A percentile compares a stretch with the other conserved stretches of the same genome.
Evolutionary conservation across 2,888 invertebrate genomes (phyloP).

Genomic region (Perdita meconis): DNA sequence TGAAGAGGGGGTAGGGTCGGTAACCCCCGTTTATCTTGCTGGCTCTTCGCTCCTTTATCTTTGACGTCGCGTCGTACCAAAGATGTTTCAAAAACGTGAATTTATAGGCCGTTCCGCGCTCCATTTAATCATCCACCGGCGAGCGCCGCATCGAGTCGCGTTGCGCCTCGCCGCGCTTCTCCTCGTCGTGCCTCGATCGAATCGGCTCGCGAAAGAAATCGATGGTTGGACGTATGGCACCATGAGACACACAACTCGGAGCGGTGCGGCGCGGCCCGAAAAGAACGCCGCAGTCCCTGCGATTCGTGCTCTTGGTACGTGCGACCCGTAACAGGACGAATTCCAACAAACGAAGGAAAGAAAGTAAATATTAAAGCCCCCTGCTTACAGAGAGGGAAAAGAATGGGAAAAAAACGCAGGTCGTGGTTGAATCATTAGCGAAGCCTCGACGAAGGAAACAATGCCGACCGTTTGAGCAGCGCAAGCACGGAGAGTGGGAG

Average conservation of each 20-base stretch:
- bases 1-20: constrained; percentile 70
- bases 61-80: constrained; percentile 58
- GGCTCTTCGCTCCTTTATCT: constrained; percentile 64
- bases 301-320: background rate
- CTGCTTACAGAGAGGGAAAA: constrained; percentile 9
- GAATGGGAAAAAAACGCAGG: constrained; percentile 12
- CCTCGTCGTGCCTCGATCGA: no score
- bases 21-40: constrained; percentile 78
- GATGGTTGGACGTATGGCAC: no score
- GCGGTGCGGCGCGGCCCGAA: no score
- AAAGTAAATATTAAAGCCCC: constrained; percentile 69
- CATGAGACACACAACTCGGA: no score
- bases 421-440: constrained; percentile 64
- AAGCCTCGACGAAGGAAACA: constrained; percentile 60
- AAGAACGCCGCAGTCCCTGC: background rate
- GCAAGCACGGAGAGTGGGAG: constrained; percentile 2
- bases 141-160: no score
- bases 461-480: constrained; percentile 52
- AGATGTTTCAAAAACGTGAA: constrained; percentile 55
- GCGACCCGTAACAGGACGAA: background rate
- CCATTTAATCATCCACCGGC: background rate
- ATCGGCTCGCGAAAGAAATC: no score
- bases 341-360: constrained; percentile 54
- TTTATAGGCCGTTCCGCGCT: background rate
- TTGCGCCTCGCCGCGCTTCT: no score